Evolutionary conservation across 2,797 vertebrate genomes (phyloP), one percentile per base, ranked within the genome.

Genomic region (Masticophis lateralis): DNA sequence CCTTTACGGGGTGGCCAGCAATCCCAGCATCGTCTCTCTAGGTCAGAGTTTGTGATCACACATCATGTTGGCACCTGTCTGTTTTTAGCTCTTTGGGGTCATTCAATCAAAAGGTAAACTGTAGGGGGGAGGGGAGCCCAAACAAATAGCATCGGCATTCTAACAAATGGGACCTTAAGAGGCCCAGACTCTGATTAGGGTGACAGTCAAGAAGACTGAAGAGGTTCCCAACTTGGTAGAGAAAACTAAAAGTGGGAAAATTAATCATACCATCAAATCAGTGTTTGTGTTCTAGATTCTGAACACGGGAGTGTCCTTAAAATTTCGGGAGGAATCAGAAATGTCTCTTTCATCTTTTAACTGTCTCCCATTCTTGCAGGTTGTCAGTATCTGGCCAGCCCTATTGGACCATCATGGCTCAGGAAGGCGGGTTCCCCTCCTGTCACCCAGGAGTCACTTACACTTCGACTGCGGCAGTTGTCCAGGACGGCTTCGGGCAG

Each of bases 401-500:
- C 9, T 60, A 87, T 37, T 22, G 66, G 22, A 91, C n/a, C 0
- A 11, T 25, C 0, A 9, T 0, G 27, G 1, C 11, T 25, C 12
- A 9, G 2, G 3, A 69, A 27, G 90, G 63, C 28, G 87, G 92
- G 56, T 7, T 3, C 2, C 20, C 51, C 27, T 16, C 0, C 60
- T 0, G 1, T 9, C 86, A 3, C 9, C 79, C 8, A 2, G 47
- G 0, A 25, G 57, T 47, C 91, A 98, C 99, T 99, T 97, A 99
- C 99, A 22, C 98, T 97, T 91, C 98, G 98, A 95, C 98, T 99
- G 90, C 94, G 97, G 94, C 98, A 99, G 93, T 96, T 98, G 95
- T 99, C 98, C 95, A 99, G 98, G 0, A 98, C 89, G 0, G 95
- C 97, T 92, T 98, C 98, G 0, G 99, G 98, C 92, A 99, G 97